Evolutionary conservation across 2,113 vertebrate genomes (phyloP), one percentile per base, ranked within the genome.

Genomic region (Danionella cerebrum): DNA sequence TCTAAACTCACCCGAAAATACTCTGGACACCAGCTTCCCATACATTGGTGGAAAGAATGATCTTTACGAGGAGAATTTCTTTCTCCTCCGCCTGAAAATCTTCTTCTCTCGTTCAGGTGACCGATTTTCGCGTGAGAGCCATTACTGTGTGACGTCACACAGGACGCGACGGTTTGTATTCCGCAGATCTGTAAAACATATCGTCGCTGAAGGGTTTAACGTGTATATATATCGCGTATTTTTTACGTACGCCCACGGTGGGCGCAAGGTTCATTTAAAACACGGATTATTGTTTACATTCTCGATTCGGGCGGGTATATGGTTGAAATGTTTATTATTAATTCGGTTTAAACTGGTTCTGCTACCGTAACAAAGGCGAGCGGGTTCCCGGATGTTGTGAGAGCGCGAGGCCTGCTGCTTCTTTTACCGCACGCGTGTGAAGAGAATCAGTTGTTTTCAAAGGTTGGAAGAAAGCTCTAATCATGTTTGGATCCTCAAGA

Each of bases 401-500:
- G 12, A 24, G 24, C 5, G 2, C 0, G 3, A 31, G 57, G 39
- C 57, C 39, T 42, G 22, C 5, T 1, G 25, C 9, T 16, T 41
- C 22, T 27, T 2, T 12, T 10, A 44, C n/a, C n/a, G n/a, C 12
- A 21, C 62, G 22, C 42, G 54, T 47, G 55, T 39, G 12, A 65
- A 14, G 4, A 11, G 41, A 11, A 11, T 36, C 2, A 1, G 36
- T 9, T 2, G 5, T 3, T 47, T 22, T 3, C 11, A 1, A 3
- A 13, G n/a, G 4, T 2, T n/a, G n/a, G 14, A 14, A 12, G 24
- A 16, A 2, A 31, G 25, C n/a, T 33, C 9, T 33, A n/a, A 55
- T 36, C 8, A 94, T 98, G 95, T 97, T 98, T 22, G 94, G 94
- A 2, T 93, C 95, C 0, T 94, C 92, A 3, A 86, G 95, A 6